Evolutionary conservation across 2,888 invertebrate species (phyloP), one percentile per base, ranked within the genome.

Genomic region (Parnassius glacialis): DNA sequence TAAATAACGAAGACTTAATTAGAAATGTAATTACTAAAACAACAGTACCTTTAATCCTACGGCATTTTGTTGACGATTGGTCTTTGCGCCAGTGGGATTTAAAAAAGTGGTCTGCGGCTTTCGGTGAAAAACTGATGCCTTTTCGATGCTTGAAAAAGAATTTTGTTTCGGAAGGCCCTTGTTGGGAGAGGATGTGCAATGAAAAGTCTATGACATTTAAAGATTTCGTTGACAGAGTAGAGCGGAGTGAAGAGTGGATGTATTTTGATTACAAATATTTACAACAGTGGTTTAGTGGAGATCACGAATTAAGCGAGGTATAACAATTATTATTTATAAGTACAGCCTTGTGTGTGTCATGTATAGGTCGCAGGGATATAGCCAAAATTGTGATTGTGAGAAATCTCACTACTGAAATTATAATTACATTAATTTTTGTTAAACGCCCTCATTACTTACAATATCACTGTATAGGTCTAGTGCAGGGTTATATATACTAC

Each of bases 181-280:
- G 95, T 75, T 97, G 97, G 97, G 97, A 98, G 81, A 92, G 94
- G 62, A 92, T 92, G 55, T 95, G 96, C 71, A 78, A 80, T n/a
- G 86, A 84, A 47, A 83, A 92, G 59, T 78, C 86, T 44, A 92
- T 95, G 78, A 94, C 93, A 2, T 93, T 97, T 70, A 79, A 85
- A 61, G 92, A 95, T 59, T 96, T 97, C 83, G 68, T 94, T 1
- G 76, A 88, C 10, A 74, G 79, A 41, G 73, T 76, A 42, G 68
- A 80, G 12, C 73, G 83, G 34, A 80, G 78, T 57, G 75, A 92
- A 3, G 90, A 93, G 67, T 97, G 96, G 95, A 93, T 94, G 84
- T 97, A 97, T 84, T 96, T 96, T 84, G 97, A 97, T 85, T 97
- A 97, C 78, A 96, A 96, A 85, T 94, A 96, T 80, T 92, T 97